Evolutionary conservation across 2,113 vertebrate species (phyloP), one percentile per base, ranked within the genome.

Genomic region (Cathartes aura): DNA sequence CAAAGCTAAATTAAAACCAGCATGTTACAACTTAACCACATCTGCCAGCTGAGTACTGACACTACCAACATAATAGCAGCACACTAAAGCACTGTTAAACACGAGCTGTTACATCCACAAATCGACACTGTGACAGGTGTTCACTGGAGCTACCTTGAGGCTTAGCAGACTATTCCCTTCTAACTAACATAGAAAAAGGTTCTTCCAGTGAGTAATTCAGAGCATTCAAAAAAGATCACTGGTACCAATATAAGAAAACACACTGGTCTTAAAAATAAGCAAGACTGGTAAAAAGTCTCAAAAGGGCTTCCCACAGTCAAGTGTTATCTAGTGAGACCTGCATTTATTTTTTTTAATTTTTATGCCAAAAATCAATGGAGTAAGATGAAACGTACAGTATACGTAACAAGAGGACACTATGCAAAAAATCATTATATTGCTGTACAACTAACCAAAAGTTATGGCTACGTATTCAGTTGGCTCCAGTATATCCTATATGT

Each of bases 1-100:
- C 99, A 99, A 75, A 99, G 87, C 99, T 99, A 91, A 83, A 95
- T 63, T 60, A 70, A 87, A 95, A 85, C 32, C 93, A 95, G 70
- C 3, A 6, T 3, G 45, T 96, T 82, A 96, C n/a, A 56, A 30
- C 82, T 30, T 48, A 73, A 42, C 36, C 50, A 30, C 5, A 8
- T 15, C 5, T 83, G 45, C 26, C 45, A 78, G 64, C 27, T 48
- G 47, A 9, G 27, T 47, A 36, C 21, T 48, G 53, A 45, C 55
- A 73, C 11, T 38, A 40, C 40, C 58, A 67, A 66, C 3, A 0
- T 9, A 18, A 40, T 36, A 59, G 42, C 43, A 50, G 56, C 30
- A 55, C 56, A 34, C 7, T 36, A 56, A n/a, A 82, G 63, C 60
- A 32, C 43, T 43, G 62, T 2, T 12, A 68, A 80, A 82, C 19